Base-by-base conservation (phyloP, 2,797 vertebrate genomes). In the Megaceryle alcyon region DNA sequence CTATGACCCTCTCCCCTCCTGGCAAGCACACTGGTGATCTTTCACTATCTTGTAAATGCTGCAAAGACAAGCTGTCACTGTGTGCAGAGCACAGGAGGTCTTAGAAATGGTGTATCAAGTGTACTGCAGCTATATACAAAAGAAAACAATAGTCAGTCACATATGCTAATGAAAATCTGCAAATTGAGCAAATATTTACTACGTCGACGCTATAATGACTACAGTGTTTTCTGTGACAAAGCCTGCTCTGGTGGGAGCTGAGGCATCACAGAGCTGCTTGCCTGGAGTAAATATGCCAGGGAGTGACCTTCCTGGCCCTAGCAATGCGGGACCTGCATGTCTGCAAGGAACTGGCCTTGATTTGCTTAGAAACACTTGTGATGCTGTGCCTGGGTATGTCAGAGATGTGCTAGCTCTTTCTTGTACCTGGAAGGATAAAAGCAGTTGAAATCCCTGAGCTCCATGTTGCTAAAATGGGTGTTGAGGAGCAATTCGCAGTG, bases 381-480 rank as follows among this genome's bases (percentile, higher is more conserved):
- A 4, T 28, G 43, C 59, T 14, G 19, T 56, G 49, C 39, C 44
- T 6, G 31, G 4, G 13, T 28, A 7, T 26, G 37, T 25, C 8
- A 1, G 54, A 48, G 63, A 15, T 3, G 9, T 0, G 0, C 39
- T 49, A 2, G 5, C 56, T 77, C 65, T 29, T 25, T 31, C 28
- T 26, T 35, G 31, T 53, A 15, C n/a, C 39, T 44, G 35, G 60
- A 68, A 81, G 28, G 7, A 26, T 22, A 37, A 35, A 26, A 82
- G 29, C 37, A 12, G 10, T 9, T 51, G 53, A 73, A 92, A 59
- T 29, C 31, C 31, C 18, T 12, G 33, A 53, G 19, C n/a, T 75
- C 14, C 31, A 22, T 9, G 48, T 14, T 41, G 18, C 41, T 90
- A 60, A 61, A 60, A n/a, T 48, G 39, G 33, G 7, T 18, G 23